phyloP scores from a whole-genome alignment of 1,140 invertebrate species.

The Calephelis virginiensis region DNA sequence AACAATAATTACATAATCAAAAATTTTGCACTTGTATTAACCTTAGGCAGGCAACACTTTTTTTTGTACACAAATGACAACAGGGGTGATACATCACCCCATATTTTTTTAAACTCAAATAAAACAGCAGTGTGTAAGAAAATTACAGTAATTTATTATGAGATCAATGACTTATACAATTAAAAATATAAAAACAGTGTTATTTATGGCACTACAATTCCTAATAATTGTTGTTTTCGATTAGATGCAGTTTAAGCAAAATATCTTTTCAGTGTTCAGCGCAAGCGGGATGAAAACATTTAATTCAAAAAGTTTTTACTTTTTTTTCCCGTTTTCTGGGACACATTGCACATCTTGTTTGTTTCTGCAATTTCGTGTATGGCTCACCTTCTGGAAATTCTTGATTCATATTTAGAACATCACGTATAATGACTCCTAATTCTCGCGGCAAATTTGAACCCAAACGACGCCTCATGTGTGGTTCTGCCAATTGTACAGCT shows the following conservation, averaged over 20 bases:
- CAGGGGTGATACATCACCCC: too few relatives aligned
- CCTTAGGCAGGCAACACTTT: too few relatives aligned
- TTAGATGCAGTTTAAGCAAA: not conserved
- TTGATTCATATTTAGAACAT: not conserved
- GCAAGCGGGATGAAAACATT: not conserved
- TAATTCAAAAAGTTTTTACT: not conserved
- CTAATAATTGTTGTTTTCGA: not conserved
- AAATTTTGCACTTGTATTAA: too few relatives aligned
- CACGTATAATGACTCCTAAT: not conserved
- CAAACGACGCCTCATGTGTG: too few relatives aligned
- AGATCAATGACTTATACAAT: too few relatives aligned
- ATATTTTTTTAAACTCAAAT: too few relatives aligned
- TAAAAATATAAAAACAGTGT: not conserved
- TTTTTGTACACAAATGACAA: too few relatives aligned
- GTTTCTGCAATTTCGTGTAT: not conserved
- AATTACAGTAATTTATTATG: not conserved
- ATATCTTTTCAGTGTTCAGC: not conserved
- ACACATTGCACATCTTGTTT: not conserved
- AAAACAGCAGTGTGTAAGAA: too few relatives aligned
- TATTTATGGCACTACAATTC: not conserved
- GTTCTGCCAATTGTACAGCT: too few relatives aligned
- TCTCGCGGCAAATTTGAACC: not conserved
- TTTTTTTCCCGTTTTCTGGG: not conserved
- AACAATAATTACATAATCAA: too few relatives aligned
- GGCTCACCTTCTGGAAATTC: not conserved